Evolutionary conservation across 1,140 invertebrate species (phyloP).

Genomic region (Drosophila carrolli): DNA sequence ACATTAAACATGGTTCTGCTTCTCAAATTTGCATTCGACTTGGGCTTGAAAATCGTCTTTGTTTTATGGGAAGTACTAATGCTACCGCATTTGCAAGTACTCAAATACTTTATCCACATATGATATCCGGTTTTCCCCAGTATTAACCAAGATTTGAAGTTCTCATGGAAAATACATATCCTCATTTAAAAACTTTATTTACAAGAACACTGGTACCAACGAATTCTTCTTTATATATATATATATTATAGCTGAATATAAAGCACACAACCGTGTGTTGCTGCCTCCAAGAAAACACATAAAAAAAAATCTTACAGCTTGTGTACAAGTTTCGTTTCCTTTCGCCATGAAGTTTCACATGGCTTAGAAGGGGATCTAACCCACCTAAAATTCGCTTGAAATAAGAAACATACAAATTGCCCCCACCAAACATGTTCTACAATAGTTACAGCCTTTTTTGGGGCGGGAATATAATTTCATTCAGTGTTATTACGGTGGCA

Average conservation of each 20-base stretch:
- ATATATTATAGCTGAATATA: background rate
- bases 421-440: slow-evolving; percentile 17
- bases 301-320: slow-evolving; percentile 36
- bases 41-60: slow-evolving; percentile 1
- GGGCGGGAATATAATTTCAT: slow-evolving; percentile 66
- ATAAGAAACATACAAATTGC: slow-evolving; percentile 13
- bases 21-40: slow-evolving; percentile 24
- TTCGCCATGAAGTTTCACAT: slow-evolving; percentile 50
- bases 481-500: slow-evolving; percentile 36
- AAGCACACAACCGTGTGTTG: slow-evolving; percentile 14
- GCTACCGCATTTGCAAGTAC: slow-evolving; percentile 5
- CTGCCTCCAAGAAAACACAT: slow-evolving; percentile 9
- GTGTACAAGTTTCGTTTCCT: slow-evolving; percentile 59
- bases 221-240: slow-evolving; percentile 1
- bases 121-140: too few relatives aligned
- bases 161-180: too few relatives aligned
- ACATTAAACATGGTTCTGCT: slow-evolving; percentile 39
- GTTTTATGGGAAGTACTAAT: background rate
- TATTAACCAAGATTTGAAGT: too few relatives aligned
- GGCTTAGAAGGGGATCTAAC: slow-evolving; percentile 36
- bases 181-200: background rate
- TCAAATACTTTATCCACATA: too few relatives aligned
- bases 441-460: slow-evolving; percentile 41
- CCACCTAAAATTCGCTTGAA: slow-evolving; percentile 16
- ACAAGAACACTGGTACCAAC: background rate